phyloP scores from a whole-genome alignment of 2,797 vertebrate species.

The Simalia tracyae region DNA sequence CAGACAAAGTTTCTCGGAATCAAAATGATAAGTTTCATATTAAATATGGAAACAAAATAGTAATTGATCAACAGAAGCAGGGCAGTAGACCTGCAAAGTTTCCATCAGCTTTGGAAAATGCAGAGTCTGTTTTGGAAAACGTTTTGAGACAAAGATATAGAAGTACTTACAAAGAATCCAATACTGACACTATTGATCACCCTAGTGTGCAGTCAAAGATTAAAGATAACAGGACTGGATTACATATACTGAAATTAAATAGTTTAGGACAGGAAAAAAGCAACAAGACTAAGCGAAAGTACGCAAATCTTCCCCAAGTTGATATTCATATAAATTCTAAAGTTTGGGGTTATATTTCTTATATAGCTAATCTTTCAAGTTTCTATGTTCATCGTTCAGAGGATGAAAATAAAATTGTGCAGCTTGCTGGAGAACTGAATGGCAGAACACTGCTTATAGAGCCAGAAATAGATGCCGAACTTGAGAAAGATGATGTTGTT shows the following conservation, averaged over 20 bases:
- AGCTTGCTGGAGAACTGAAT: slow-evolving; percentile 78
- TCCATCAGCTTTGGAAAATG: slow-evolving; percentile 3
- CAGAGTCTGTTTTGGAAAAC: slow-evolving; percentile 32
- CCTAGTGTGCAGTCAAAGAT: slow-evolving; percentile 28
- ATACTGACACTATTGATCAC: not conserved
- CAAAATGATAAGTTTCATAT: not conserved
- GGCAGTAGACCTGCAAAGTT: slow-evolving; percentile 19
- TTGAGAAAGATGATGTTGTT: slow-evolving; percentile 74
- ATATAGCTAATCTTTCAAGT: slow-evolving; percentile 65
- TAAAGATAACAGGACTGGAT: slow-evolving; percentile 17
- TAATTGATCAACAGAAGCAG: not conserved
- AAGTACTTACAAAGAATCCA: slow-evolving; percentile 18
- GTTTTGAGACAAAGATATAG: slow-evolving; percentile 2
- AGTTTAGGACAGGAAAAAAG: slow-evolving; percentile 7
- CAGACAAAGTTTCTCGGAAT: slow-evolving; percentile 11
- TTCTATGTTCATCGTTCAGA: slow-evolving; percentile 84
- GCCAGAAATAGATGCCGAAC: slow-evolving; percentile 34
- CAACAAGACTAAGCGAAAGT: slow-evolving; percentile 48
- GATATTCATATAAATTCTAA: slow-evolving; percentile 68
- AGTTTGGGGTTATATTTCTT: slow-evolving; percentile 75
- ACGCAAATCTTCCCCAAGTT: slow-evolving; percentile 67
- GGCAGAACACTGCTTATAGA: slow-evolving; percentile 47
- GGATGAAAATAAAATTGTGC: slow-evolving; percentile 77
- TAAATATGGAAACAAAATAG: slow-evolving; percentile 38
- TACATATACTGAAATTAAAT: slow-evolving; percentile 22